Percentiles rank a stretch among this genome's conserved stretches.
Evolutionary conservation across 2,113 vertebrate species (phyloP).

Genomic region (Clarias macrocephalus): DNA sequence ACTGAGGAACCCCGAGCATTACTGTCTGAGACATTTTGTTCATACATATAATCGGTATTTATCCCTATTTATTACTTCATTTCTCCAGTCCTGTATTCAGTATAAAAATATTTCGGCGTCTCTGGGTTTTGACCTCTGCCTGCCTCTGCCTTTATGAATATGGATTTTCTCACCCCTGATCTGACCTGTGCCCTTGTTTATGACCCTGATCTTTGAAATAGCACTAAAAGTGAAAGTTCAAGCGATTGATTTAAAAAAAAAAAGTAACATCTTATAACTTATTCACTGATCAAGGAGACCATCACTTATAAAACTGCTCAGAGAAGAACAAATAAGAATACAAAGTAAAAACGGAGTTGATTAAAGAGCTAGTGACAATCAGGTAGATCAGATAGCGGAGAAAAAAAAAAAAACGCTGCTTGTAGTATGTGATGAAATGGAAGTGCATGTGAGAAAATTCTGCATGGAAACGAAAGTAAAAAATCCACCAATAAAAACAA

Average conservation of each 20-base stretch:
- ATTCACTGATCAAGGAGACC: neutral
- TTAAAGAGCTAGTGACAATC: neutral
- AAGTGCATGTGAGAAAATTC: neutral
- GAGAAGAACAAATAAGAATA: neutral
- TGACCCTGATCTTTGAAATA: neutral
- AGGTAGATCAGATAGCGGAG: neutral
- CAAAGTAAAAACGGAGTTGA: neutral
- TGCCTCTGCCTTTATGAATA: neutral
- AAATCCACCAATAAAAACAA: neutral
- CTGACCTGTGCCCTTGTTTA: constrained; percentile 1
- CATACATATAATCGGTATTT: neutral
- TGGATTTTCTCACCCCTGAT: neutral
- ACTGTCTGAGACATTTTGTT: neutral
- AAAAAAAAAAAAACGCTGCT: too few species aligned
- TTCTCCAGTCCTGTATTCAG: neutral
- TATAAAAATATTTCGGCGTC: neutral
- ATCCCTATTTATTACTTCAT: neutral
- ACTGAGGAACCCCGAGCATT: neutral
- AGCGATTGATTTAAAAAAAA: neutral
- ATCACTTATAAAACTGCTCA: neutral
- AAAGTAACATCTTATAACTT: neutral
- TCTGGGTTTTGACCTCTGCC: neutral
- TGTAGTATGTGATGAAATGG: neutral
- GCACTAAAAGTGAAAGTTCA: neutral
- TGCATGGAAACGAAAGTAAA: neutral